Evolutionary conservation across 2,888 invertebrate species (phyloP).

Genomic region (Neoascia interrupta): DNA sequence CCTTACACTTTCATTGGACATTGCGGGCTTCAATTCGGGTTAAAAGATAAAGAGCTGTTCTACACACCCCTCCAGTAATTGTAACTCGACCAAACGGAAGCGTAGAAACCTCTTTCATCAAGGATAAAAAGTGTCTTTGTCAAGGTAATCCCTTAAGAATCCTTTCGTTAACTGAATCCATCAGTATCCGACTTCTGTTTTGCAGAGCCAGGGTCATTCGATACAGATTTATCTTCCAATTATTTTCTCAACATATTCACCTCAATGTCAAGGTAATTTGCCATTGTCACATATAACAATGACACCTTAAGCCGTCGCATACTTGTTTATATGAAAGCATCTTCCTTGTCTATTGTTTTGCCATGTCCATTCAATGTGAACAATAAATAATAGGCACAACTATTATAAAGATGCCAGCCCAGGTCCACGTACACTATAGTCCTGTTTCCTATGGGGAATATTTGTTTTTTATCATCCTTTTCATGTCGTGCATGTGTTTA

Average conservation of each 20-base stretch:
- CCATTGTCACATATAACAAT: constrained; percentile 46
- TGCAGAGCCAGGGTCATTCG: constrained; percentile 18
- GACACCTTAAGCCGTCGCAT: constrained; percentile 28
- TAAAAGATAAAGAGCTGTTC: too few relatives aligned
- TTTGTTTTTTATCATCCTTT: not conserved
- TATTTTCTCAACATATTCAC: constrained; percentile 14
- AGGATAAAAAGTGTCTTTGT: too few relatives aligned
- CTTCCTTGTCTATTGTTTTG: constrained; percentile 40
- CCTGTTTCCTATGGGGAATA: not conserved
- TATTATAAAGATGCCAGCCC: not conserved
- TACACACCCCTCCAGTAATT: too few relatives aligned
- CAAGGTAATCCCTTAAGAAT: too few relatives aligned
- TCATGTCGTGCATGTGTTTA: constrained; percentile 8
- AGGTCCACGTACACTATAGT: not conserved
- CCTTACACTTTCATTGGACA: too few relatives aligned
- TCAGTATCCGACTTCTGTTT: too few relatives aligned
- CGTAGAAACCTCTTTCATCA: too few relatives aligned
- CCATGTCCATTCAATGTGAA: constrained; percentile 36
- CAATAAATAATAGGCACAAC: constrained; percentile 24
- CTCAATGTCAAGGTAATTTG: constrained; percentile 56
- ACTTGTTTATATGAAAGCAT: constrained; percentile 13
- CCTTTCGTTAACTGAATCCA: too few relatives aligned
- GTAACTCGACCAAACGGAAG: too few relatives aligned
- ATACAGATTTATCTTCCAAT: constrained; percentile 22
- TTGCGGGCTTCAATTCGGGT: too few relatives aligned